Evolutionary conservation across 2,113 vertebrate genomes (phyloP).

Genomic region (Pardalotus punctatus): DNA sequence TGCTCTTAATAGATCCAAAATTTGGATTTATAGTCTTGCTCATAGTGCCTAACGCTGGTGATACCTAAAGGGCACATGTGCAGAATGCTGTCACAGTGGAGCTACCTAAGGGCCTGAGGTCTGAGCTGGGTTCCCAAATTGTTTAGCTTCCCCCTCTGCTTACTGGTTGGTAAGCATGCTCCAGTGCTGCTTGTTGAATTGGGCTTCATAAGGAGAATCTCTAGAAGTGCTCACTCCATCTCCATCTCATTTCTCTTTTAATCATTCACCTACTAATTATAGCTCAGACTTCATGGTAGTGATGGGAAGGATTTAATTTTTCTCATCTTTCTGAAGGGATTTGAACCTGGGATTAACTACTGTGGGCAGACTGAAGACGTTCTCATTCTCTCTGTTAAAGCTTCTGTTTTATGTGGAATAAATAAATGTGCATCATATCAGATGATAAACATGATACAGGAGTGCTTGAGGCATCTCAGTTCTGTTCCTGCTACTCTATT

Average conservation of each 20-base stretch:
- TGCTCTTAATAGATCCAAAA: background rate
- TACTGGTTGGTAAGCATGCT: background rate
- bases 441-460: constrained; percentile 7
- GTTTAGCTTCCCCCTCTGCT: background rate
- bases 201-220: background rate
- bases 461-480: background rate
- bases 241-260: background rate
- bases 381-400: constrained; percentile 4
- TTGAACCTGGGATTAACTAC: constrained; percentile 19
- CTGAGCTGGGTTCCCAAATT: background rate
- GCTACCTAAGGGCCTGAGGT: background rate
- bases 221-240: background rate
- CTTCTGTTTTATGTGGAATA: constrained; percentile 24
- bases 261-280: constrained; percentile 10
- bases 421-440: constrained; percentile 9
- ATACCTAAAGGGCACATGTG: background rate
- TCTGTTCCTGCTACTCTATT: constrained; percentile 24
- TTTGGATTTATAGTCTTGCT: background rate
- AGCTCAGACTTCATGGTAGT: background rate
- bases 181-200: background rate
- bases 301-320: constrained; percentile 19
- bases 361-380: background rate
- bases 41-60: background rate
- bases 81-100: background rate
- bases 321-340: constrained; percentile 5